Evolutionary conservation across 2,888 invertebrate genomes (phyloP).

Genomic region (Linnaemya tessellans): DNA sequence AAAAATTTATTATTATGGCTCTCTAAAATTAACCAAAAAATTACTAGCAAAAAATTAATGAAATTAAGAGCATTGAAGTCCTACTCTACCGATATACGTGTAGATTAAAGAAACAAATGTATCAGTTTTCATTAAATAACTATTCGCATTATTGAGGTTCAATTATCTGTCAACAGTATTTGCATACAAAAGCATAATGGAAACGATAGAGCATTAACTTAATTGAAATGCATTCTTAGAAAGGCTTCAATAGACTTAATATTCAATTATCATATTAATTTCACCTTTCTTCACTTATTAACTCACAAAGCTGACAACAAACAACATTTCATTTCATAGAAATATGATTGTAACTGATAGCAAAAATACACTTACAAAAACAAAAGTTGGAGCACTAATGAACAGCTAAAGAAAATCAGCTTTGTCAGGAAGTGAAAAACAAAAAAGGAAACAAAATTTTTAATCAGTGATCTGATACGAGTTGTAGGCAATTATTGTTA

Average conservation of each 20-base stretch:
- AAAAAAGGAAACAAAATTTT: constrained; percentile 36
- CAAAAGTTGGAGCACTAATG: background rate
- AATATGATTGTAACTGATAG: background rate
- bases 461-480: constrained; percentile 20
- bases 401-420: background rate
- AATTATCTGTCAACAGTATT: no score
- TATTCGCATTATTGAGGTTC: no score
- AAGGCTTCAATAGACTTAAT: background rate
- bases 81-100: no score
- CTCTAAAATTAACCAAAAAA: no score
- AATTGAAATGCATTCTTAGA: constrained; percentile 5
- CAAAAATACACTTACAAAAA: background rate
- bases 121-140: no score
- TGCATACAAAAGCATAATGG: no score
- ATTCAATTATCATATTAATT: background rate
- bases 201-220: background rate
- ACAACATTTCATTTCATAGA: background rate
- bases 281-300: background rate
- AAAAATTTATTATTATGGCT: no score
- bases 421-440: constrained; percentile 8
- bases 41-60: no score
- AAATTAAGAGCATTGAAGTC: no score
- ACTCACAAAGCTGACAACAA: background rate
- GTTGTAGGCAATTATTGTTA: constrained; percentile 58
- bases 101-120: no score